Conservation (phyloP, 2,113 vertebrate species). For the Ciconia boyciana region DNA sequence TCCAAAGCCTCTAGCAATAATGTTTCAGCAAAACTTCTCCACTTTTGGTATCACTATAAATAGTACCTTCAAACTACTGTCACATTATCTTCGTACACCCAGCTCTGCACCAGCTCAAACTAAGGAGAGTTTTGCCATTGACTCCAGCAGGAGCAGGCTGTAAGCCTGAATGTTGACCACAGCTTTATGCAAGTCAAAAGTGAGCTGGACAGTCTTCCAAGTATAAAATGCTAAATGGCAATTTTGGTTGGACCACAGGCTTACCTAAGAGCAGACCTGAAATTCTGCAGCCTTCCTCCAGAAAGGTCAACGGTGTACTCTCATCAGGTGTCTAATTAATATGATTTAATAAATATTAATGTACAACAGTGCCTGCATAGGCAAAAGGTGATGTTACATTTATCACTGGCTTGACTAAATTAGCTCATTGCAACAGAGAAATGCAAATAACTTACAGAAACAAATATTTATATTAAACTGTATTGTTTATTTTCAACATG, state of each 20-base stretch:
- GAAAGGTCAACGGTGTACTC: neutral
- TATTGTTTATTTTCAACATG: neutral
- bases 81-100: neutral
- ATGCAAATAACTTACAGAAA: neutral
- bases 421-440: neutral
- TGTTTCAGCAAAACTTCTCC: neutral
- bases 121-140: neutral
- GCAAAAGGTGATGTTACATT: neutral
- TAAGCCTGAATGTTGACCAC: neutral
- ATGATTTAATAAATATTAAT: slow-evolving; percentile 31
- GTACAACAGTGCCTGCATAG: neutral
- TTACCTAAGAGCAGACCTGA: neutral
- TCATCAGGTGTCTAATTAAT: neutral
- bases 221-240: neutral
- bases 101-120: neutral
- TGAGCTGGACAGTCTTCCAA: neutral
- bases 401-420: neutral
- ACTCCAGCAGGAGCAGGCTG: neutral
- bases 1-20: neutral
- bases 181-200: neutral
- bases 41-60: neutral
- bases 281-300: neutral
- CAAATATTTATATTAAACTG: neutral
- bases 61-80: neutral
- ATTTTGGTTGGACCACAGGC: neutral